phyloP scores from a whole-genome alignment of 1,140 invertebrate genomes.

The Aphelinus certus region DNA sequence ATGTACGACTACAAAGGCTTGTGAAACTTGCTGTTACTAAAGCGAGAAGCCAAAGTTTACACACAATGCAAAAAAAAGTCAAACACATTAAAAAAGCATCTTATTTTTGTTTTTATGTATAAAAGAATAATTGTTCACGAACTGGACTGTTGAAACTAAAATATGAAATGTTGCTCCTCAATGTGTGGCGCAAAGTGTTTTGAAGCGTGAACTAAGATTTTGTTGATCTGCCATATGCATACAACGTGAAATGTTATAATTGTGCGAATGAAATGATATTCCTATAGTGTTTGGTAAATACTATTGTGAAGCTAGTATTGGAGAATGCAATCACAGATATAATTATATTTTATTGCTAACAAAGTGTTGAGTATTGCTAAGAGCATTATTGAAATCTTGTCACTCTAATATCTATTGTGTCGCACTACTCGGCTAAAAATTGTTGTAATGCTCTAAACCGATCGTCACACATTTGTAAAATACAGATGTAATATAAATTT shows the following conservation, averaged over 20 bases:
- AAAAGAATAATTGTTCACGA: conserved; percentile 25
- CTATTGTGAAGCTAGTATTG: conserved; percentile 11
- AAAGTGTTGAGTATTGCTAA: conserved; percentile 14
- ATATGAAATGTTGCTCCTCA: conserved; percentile 11
- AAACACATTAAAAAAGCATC: conserved; percentile 19
- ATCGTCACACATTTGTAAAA: conserved; percentile 62
- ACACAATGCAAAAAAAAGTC: conserved; percentile 35
- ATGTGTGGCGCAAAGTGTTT: conserved; percentile 24
- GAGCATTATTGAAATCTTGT: conserved; percentile 33
- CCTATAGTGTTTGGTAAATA: background rate
- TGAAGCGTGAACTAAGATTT: conserved; percentile 28
- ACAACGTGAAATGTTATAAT: conserved; percentile 19
- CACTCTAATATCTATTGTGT: conserved; percentile 37
- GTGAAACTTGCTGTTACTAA: conserved; percentile 65
- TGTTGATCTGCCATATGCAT: conserved; percentile 36
- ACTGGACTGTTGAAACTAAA: conserved; percentile 31
- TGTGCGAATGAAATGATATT: conserved; percentile 16
- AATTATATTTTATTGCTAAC: conserved; percentile 26
- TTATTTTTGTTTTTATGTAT: conserved; percentile 30
- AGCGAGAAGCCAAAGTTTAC: conserved; percentile 64
- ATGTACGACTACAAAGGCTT: conserved; percentile 64
- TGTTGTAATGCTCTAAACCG: conserved; percentile 20
- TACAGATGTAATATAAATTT: conserved; percentile 65
- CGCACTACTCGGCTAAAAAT: conserved; percentile 36
- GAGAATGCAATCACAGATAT: conserved; percentile 8